Base-by-base conservation (phyloP, 2,113 vertebrate species). In the Tapirus terrestris region DNA sequence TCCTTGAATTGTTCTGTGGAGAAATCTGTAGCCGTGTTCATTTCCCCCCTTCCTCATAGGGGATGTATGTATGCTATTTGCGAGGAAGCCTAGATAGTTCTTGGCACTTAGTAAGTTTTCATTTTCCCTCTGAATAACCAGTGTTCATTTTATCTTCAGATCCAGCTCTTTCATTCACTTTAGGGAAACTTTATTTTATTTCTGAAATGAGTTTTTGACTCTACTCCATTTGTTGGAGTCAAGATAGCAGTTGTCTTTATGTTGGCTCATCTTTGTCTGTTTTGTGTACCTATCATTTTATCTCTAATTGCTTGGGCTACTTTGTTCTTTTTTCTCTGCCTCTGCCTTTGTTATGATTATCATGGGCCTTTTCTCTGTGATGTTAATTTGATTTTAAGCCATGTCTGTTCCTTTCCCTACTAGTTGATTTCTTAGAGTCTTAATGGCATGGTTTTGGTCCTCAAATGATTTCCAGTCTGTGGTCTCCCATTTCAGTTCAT, bases 51-150 rank as follows among this genome's bases (percentile, higher is more conserved):
- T 25, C 53, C 51, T 61, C 20, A 25, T 23, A 51, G 73, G 33
- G 75, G 39, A 39, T 16, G 39, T 36, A 13, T 0, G 0, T 70
- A 43, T 43, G 31, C 13, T 18, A 8, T 21, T 25, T 31, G 20
- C 53, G 16, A n/a, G 61, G 72, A 91, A 77, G 27, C 16, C 21
- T 43, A 39, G 79, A n/a, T 70, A 79, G 65, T 33, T 72, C 73
- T 53, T 70, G 73, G n/a, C 53, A 21, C 65, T 61, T 21, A 70
- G 3, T 43, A 45, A 27, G 27, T 77, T 61, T 85, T 63, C 11
- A 12, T 27, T 31, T 65, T 0, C n/a, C 8, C 12, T 60, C 31
- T 14, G 13, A 92, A 36, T 73, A 77, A 23, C 45, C 45, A 81
- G 56, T 58, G 8, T 65, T 27, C 45, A 43, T 80, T 80, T 80